Percentiles rank a stretch among this genome's conserved stretches.
These are phyloP conservation scores for Leuciscus waleckii DNA, from an alignment of 2,797 vertebrate genomes.

Conservation along the genomic window DNA sequence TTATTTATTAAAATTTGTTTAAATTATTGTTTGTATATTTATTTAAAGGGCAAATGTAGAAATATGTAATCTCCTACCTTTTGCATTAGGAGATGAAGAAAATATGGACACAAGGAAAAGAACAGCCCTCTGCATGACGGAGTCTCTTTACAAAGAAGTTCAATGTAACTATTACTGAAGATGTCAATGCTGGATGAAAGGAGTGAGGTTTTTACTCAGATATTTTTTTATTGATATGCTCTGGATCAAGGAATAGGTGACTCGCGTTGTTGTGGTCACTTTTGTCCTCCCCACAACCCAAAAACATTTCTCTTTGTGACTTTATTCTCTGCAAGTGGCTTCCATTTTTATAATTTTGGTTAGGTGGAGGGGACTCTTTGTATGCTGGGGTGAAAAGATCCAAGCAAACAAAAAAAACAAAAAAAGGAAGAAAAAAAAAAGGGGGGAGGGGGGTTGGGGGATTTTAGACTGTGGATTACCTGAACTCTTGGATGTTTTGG, in stretches of 20 bases:
- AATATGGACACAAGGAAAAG: constrained; percentile 38
- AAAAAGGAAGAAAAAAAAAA: constrained; percentile 51
- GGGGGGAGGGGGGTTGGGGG: no score
- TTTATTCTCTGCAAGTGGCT: constrained; percentile 80
- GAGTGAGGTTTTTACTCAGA: constrained; percentile 79
- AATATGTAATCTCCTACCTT: constrained; percentile 27
- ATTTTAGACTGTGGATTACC: constrained; percentile 65
- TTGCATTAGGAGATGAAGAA: constrained; percentile 25
- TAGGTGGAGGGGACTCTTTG: constrained; percentile 65
- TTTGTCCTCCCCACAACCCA: constrained; percentile 67
- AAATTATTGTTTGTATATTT: constrained; percentile 23
- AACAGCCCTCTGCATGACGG: constrained; percentile 77
- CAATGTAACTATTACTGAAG: constrained; percentile 76
- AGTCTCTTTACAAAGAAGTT: constrained; percentile 74
- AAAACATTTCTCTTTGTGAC: constrained; percentile 68
- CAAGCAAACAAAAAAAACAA: constrained; percentile 69
- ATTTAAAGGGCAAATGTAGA: constrained; percentile 19
- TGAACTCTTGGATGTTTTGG: constrained; percentile 61
- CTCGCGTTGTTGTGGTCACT: constrained; percentile 70
- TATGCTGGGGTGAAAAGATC: constrained; percentile 71
- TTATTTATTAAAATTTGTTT: constrained; percentile 1
- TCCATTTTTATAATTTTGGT: constrained; percentile 79
- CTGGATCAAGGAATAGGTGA: constrained; percentile 69
- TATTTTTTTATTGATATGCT: constrained; percentile 80
- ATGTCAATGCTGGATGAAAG: constrained; percentile 79